Evolutionary conservation across 2,113 vertebrate species (phyloP).

Genomic region (Oryzias celebensis): DNA sequence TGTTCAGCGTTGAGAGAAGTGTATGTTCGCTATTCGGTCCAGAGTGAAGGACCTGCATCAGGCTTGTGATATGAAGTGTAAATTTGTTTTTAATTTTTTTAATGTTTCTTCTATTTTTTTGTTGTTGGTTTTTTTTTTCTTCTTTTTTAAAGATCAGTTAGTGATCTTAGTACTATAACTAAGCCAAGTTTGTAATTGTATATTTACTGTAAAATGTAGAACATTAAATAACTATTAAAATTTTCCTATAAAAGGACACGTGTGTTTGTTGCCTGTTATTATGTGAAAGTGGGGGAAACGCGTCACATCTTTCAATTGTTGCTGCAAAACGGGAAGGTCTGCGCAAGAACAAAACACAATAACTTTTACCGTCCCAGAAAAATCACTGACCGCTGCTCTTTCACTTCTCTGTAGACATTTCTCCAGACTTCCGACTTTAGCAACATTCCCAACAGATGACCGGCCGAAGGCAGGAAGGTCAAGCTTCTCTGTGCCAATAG

Average conservation of each 20-base stretch:
- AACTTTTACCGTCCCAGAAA: not conserved
- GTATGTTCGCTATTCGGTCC: slow-evolving; percentile 78
- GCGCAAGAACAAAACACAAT: not conserved
- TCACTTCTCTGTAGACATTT: slow-evolving; percentile 50
- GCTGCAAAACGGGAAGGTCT: no score
- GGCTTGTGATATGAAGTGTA: slow-evolving; percentile 90
- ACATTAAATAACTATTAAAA: slow-evolving; percentile 99
- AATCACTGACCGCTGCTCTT: slow-evolving; percentile 7
- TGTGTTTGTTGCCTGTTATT: slow-evolving; percentile 2
- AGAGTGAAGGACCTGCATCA: slow-evolving; percentile 80
- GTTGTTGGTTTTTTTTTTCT: slow-evolving; percentile 54
- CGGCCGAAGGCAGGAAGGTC: no score
- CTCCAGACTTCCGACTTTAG: slow-evolving; percentile 41
- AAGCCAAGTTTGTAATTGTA: slow-evolving; percentile 99
- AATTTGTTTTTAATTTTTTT: slow-evolving; percentile 83
- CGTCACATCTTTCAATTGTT: no score
- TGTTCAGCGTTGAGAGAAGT: slow-evolving; percentile 73
- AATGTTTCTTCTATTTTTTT: slow-evolving; percentile 58
- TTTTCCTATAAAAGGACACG: slow-evolving; percentile 86
- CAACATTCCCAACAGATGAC: slow-evolving; percentile 14
- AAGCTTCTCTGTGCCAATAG: no score
- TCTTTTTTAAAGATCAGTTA: slow-evolving; percentile 86
- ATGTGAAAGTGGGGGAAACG: no score
- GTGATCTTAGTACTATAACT: slow-evolving; percentile 94
- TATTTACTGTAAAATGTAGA: slow-evolving; percentile 99